Conservation (phyloP, 1,140 invertebrate genomes). For the Trichomalopsis sarcophagae region DNA sequence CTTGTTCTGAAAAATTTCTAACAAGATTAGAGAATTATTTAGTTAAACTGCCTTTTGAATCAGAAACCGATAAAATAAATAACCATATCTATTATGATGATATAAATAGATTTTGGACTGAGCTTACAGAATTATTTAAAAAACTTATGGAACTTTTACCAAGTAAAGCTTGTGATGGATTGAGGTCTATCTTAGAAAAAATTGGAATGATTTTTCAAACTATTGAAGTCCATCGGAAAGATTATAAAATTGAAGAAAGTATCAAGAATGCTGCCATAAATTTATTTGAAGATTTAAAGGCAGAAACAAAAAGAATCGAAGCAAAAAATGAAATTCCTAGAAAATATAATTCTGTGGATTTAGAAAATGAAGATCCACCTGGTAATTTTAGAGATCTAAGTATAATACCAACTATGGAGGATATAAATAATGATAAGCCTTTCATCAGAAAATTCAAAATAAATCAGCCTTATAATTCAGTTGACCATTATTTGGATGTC, state of each 20-base stretch:
- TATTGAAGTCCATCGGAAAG: background rate
- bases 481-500: constrained; percentile 85
- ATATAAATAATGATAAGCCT: background rate
- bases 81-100: background rate
- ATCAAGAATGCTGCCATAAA: background rate
- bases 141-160: background rate
- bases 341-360: background rate
- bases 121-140: background rate
- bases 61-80: background rate
- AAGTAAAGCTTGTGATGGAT: background rate
- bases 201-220: background rate
- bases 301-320: background rate
- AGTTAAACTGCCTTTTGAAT: background rate
- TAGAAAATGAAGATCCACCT: constrained; percentile 19
- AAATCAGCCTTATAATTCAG: constrained; percentile 77
- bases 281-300: background rate
- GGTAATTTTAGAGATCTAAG: constrained; percentile 7
- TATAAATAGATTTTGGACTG: background rate
- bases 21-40: background rate
- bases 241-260: constrained; percentile 9
- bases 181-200: background rate
- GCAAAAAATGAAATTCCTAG: background rate
- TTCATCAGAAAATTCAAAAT: constrained; percentile 78
- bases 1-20: background rate
- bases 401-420: constrained; percentile 11